A percentile compares a stretch with the other conserved stretches of the same genome.
Conservation (phyloP, 2,888 invertebrate species). For the Scaptomyza flava region DNA sequence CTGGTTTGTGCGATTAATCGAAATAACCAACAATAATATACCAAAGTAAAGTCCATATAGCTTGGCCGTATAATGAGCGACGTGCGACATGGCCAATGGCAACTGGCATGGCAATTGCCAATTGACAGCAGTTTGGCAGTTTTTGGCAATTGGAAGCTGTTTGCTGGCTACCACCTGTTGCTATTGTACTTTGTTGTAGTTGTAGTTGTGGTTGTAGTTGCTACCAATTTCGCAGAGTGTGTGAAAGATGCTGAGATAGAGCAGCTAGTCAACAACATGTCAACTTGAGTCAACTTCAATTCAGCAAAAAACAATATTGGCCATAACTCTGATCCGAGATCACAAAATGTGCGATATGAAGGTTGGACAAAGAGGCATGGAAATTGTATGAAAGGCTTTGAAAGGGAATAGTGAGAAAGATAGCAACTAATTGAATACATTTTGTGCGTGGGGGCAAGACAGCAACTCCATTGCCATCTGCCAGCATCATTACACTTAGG, state of each 20-base stretch:
- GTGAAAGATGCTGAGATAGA: conserved; percentile 40
- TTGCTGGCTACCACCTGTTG: conserved; percentile 62
- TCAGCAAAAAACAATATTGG: conserved; percentile 30
- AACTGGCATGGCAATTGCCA: conserved; percentile 30
- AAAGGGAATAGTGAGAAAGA: conserved; percentile 8
- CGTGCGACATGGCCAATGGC: conserved; percentile 69
- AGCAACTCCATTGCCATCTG: conserved; percentile 8
- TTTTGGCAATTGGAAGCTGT: conserved; percentile 53
- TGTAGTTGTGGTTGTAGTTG: conserved; percentile 18
- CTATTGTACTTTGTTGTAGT: conserved; percentile 47
- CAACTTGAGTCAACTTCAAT: conserved; percentile 28
- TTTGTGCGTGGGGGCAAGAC: conserved; percentile 33
- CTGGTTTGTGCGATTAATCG: conserved; percentile 59
- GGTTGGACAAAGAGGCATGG: conserved; percentile 13
- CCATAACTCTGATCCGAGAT: conserved; percentile 32
- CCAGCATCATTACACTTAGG: conserved; percentile 25
- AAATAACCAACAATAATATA: conserved; percentile 22
- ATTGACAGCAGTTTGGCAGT: conserved; percentile 42
- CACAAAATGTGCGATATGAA: conserved; percentile 11
- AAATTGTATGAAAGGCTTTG: neutral
- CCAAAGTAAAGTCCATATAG: conserved; percentile 16
- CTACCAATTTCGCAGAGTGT: conserved; percentile 36
- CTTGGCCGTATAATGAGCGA: conserved; percentile 63
- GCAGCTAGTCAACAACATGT: conserved; percentile 43
- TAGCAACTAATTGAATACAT: conserved; percentile 64